phyloP scores from a whole-genome alignment of 2,888 invertebrate genomes.

The Andrena hattorfiana region DNA sequence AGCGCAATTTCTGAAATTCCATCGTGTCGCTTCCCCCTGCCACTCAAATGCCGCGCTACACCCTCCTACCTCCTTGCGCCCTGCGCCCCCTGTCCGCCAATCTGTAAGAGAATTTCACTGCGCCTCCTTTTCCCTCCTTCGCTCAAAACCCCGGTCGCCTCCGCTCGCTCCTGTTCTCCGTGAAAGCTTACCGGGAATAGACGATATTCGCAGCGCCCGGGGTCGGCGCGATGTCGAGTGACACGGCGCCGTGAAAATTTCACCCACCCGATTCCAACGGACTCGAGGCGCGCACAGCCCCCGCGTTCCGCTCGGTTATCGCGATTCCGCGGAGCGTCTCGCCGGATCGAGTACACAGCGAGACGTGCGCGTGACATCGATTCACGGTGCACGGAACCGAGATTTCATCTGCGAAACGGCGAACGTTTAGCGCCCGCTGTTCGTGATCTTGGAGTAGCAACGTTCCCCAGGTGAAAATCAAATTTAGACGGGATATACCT shows the following conservation, averaged over 20 bases:
- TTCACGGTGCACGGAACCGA: background rate
- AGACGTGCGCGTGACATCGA: background rate
- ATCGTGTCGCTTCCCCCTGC: constrained; percentile 67
- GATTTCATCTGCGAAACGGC: background rate
- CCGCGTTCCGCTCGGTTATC: background rate
- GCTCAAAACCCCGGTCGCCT: constrained; percentile 4
- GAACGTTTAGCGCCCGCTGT: background rate
- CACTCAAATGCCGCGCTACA: constrained; percentile 63
- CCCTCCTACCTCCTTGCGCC: constrained; percentile 30
- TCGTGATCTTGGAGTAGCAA: constrained; percentile 19
- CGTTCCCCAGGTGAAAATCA: constrained; percentile 52
- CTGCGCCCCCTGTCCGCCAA: constrained; percentile 41
- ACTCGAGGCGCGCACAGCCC: background rate
- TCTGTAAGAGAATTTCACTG: constrained; percentile 45
- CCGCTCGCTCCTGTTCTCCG: background rate
- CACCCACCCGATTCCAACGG: constrained; percentile 29
- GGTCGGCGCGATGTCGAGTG: constrained; percentile 60
- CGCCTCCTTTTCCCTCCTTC: constrained; percentile 5
- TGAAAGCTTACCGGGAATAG: constrained; percentile 38
- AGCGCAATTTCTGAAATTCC: constrained; percentile 76
- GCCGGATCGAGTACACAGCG: background rate
- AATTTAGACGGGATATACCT: constrained; percentile 49
- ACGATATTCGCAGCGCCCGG: constrained; percentile 32
- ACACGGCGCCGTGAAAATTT: constrained; percentile 55
- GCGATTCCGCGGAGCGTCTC: background rate